A percentile compares a stretch with the other conserved stretches of the same genome.
Conservation (phyloP, 2,113 vertebrate genomes). For the Dasyurus viverrinus region DNA sequence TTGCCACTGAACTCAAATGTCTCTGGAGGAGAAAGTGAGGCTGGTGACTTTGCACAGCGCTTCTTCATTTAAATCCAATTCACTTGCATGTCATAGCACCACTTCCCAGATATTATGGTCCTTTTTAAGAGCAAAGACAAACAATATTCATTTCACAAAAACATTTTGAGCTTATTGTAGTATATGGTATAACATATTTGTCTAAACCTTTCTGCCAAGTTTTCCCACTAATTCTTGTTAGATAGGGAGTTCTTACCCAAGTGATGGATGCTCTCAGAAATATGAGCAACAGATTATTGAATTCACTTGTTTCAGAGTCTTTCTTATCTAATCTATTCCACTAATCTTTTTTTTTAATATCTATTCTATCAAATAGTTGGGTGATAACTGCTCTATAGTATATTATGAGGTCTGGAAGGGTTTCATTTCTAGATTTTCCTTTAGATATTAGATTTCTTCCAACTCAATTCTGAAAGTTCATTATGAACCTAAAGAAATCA, state of each 20-base stretch:
- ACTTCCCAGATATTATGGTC: too few relatives aligned
- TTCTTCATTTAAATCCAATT: too few relatives aligned
- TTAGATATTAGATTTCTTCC: neutral
- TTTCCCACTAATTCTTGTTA: neutral
- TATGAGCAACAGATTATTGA: neutral
- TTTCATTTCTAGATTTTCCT: conserved; percentile 2
- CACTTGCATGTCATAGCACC: too few relatives aligned
- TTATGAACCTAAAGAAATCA: neutral
- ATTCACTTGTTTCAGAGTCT: neutral
- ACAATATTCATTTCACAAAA: neutral
- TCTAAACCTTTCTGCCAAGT: neutral
- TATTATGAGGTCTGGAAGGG: neutral
- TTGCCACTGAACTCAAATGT: too few relatives aligned
- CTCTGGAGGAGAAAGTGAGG: too few relatives aligned
- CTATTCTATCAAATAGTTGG: neutral
- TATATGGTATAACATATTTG: neutral
- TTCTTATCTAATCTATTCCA: neutral
- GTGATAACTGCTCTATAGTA: neutral
- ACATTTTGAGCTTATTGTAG: neutral
- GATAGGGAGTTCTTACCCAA: neutral
- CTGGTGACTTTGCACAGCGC: too few relatives aligned
- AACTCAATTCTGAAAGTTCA: conserved; percentile 3
- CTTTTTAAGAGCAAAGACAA: too few relatives aligned
- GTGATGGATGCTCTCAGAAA: neutral
- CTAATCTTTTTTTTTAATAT: neutral